Evolutionary conservation across 64 coral and sea anemone genomes (phyloP), one percentile per base, ranked within the genome.

Genomic region (Montipora foliosa): DNA sequence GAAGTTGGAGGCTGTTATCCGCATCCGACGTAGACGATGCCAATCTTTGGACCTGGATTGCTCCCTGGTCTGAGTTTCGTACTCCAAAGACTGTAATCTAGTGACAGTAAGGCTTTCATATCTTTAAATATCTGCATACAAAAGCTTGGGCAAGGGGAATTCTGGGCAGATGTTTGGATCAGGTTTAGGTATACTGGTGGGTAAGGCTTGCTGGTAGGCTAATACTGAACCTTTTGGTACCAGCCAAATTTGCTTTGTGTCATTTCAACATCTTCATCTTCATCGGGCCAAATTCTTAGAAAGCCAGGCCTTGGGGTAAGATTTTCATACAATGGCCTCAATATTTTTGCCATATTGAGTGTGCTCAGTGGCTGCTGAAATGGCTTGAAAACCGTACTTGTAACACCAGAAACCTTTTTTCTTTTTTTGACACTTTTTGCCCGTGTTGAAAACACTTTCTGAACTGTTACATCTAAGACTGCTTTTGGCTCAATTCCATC

Each of bases 261-360:
- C 66, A 69, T 69, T 69, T 69, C 66, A 69, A 69, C 66, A 69
- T 69, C 66, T 69, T 69, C 66, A 69, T 69, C 79, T 59, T 92
- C 80, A 46, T 84, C 80, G 46, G 91, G 91, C 91, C 66, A 69
- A 69, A 69, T 69, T 69, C 66, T 69, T 12, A 69, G 66, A 69
- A 69, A 69, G 66, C 66, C 66, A 69, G 66, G 11, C 66, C 66
- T 69, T 69, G 66, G 66, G 66, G 66, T 69, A 69, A 69, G 66
- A 69, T 69, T 69, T 69, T 69, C 2, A 69, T 10, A 69, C 66
- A 69, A 69, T 69, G 66, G 66, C 66, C 66, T 69, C 2, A 69
- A 12, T 69, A 69, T 17, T 12, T 69, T 69, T 69, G 66, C 66
- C 66, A 69, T 61, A 61, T 61, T 61, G 58, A 61, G 58, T 61